Conservation (phyloP, 1,140 invertebrate genomes). For the Drosophila oshimai region DNA sequence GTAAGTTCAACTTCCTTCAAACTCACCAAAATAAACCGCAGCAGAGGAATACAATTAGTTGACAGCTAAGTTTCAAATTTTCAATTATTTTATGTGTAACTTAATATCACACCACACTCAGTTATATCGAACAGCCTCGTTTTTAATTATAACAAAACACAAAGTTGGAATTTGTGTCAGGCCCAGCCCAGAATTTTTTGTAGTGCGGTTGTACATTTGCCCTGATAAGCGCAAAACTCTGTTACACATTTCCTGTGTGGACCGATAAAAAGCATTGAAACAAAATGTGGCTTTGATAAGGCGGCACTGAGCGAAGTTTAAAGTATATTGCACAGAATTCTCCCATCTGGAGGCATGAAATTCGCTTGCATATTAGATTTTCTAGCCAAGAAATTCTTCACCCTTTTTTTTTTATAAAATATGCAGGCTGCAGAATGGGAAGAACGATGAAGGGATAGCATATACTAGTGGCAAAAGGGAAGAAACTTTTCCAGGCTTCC, state of each 20-base stretch:
- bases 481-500: constrained; percentile 52
- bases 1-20: constrained; percentile 41
- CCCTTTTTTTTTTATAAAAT: constrained; percentile 45
- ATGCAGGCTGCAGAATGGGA: constrained; percentile 32
- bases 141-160: constrained; percentile 57
- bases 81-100: background rate
- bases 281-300: constrained; percentile 39
- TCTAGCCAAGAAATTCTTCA: constrained; percentile 32
- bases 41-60: background rate
- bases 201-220: constrained; percentile 1
- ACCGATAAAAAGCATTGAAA: constrained; percentile 60
- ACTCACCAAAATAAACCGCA: background rate
- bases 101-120: background rate
- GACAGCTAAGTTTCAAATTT: constrained; percentile 44
- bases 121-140: background rate
- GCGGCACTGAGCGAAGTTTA: background rate
- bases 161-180: constrained; percentile 36
- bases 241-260: constrained; percentile 70
- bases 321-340: constrained; percentile 33
- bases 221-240: constrained; percentile 56
- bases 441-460: background rate
- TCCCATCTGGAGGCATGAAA: constrained; percentile 20
- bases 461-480: background rate
- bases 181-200: background rate
- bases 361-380: constrained; percentile 44